phyloP scores from a whole-genome alignment of 2,888 invertebrate species.

The Diachrysia chrysitis region DNA sequence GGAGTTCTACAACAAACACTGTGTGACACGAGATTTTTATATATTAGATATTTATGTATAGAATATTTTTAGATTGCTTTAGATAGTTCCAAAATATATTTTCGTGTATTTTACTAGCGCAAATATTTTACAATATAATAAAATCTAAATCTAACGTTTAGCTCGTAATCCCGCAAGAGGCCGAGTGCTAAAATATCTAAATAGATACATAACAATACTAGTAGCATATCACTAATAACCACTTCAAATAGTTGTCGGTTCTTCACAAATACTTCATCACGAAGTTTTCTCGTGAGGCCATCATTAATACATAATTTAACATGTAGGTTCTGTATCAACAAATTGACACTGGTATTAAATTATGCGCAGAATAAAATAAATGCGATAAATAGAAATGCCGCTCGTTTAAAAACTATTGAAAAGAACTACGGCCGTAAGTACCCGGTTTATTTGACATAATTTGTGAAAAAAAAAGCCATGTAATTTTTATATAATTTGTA shows the following conservation, averaged over 20 bases:
- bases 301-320: constrained; percentile 56
- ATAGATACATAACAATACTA: constrained; percentile 40
- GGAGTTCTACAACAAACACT: no score
- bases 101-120: neutral
- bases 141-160: neutral
- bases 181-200: constrained; percentile 38
- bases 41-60: neutral
- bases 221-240: constrained; percentile 45
- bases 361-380: constrained; percentile 21
- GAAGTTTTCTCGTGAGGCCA: constrained; percentile 40
- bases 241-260: constrained; percentile 44
- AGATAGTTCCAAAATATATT: neutral
- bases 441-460: no score
- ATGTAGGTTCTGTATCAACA: constrained; percentile 22
- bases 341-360: constrained; percentile 6
- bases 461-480: no score
- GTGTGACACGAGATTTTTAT: no score
- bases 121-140: neutral
- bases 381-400: neutral
- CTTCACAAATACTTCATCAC: constrained; percentile 51
- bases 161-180: constrained; percentile 28
- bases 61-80: neutral
- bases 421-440: no score
- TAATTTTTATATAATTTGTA: no score
- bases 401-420: no score